Base-by-base conservation (phyloP, 2,797 vertebrate genomes). In the Pangasius mekongensis region DNA sequence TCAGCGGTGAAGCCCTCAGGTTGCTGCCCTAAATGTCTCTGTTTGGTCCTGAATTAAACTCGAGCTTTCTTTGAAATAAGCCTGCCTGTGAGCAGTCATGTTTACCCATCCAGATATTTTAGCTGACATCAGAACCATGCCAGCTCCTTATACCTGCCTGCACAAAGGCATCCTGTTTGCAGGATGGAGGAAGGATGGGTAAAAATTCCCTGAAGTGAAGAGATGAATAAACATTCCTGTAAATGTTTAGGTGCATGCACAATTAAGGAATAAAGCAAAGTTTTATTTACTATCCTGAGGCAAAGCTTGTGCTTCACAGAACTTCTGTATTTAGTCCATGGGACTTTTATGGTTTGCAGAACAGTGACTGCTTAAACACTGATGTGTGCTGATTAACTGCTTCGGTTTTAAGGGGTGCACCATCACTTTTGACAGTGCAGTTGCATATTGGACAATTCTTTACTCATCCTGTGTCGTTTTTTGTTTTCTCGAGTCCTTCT, bases 21-120 rank as follows among this genome's bases (percentile, higher is more conserved):
- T 92, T 83, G 87, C 84, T 91, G 87, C 90, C 90, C 80, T 86
- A 90, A 91, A 93, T 90, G 88, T 91, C 87, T 90, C 60, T 87
- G 87, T 89, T 92, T 87, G 88, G 90, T 89, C 89, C 82, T 47
- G 80, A 90, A 90, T 91, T 91, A 91, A 87, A 86, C 90, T 76
- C 18, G 18, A 90, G 83, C 89, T 90, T 89, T 91, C 89, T 90
- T 71, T 85, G 89, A 89, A 92, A 87, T 87, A 87, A 66, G 77
- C 89, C 83, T 88, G 88, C 85, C 85, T 86, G 86, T 86, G 74
- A 64, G 39, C 0, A 20, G 71, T 77, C 39, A 80, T 91, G 92
- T 92, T 92, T 93, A 92, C 89, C 86, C 47, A 67, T 47, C 82
- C 78, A 87, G 88, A 89, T 86, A 86, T 89, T 89, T 92, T 71